Evolutionary conservation across 1,140 invertebrate genomes (phyloP).

Genomic region (Lepidotrigona ventralis): DNA sequence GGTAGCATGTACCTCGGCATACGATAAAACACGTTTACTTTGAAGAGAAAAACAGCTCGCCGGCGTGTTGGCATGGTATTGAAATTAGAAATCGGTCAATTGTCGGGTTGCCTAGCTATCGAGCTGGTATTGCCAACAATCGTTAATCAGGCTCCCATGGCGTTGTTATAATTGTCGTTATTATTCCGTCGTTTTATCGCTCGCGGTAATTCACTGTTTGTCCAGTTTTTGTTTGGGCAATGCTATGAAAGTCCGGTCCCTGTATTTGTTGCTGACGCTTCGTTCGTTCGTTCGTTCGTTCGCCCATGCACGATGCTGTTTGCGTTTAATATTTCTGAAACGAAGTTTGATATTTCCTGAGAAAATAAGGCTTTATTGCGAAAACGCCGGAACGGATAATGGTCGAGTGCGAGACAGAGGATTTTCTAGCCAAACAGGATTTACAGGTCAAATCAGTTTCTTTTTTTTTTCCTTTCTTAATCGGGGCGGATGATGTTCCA

Average conservation of each 20-base stretch:
- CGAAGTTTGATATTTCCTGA: constrained; percentile 15
- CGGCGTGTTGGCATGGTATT: background rate
- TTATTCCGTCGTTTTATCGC: constrained; percentile 33
- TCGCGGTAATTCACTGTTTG: constrained; percentile 9
- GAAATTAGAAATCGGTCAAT: background rate
- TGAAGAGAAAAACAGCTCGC: background rate
- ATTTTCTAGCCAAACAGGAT: background rate
- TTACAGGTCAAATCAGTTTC: background rate
- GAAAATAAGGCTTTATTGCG: constrained; percentile 35
- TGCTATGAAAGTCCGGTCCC: background rate
- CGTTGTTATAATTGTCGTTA: constrained; percentile 1
- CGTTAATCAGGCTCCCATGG: background rate
- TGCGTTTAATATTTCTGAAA: constrained; percentile 38
- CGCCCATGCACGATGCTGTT: constrained; percentile 8
- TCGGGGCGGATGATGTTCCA: no score
- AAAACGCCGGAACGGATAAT: constrained; percentile 1
- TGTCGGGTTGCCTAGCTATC: background rate
- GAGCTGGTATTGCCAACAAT: background rate
- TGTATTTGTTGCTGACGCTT: constrained; percentile 21
- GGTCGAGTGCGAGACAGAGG: background rate
- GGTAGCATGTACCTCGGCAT: background rate
- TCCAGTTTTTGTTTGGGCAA: constrained; percentile 14
- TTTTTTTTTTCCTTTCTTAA: no score
- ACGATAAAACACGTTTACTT: background rate
- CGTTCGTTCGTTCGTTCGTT: background rate